Base-by-base conservation (phyloP, 2,888 invertebrate species). In the Ophion ventricosus region DNA sequence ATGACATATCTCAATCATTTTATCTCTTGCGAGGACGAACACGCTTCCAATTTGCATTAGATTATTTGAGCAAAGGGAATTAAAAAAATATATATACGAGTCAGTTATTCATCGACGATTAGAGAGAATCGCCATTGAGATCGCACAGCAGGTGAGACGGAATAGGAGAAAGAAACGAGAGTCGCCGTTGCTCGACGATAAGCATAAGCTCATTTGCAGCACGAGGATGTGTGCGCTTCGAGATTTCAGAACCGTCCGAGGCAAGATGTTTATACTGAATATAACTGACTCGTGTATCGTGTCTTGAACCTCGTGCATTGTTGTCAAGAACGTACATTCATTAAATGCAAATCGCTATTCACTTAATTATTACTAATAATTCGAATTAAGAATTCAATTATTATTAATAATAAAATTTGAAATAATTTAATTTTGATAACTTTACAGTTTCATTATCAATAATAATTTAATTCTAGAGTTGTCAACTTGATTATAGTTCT, bases 251-350 rank as follows among this genome's bases (percentile, higher is more conserved):
- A 40, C 4, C 35, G 64, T 69, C 59, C 59, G 10, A 43, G 59
- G 83, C 75, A 84, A 85, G 79, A 66, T n/a, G 40, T 10, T 66
- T 17, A 56, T 17, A 57, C 56, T 23, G 49, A 63, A 76, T 76
- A 35, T 56, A 17, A 40, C 29, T 79, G 66, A 77, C 79, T 83
- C 78, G 85, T 84, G 85, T 83, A 86, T 74, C 17, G 84, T 85
- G 63, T 67, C 81, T 86, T 59, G 81, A 76, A 79, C 83, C 74
- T 73, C 73, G 76, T 54, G 86, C 72, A 66, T 83, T 84, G 87
- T 86, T 75, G 88, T 86, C 88, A 85, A 88, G 17, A 49, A 49
- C 49, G 17, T 49, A 49, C 14, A 49, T 17, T 17, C 49, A 11
- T 14, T 2, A 49, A 49, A 49, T 14, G 14, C 0, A 35, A 49